Evolutionary conservation across 2,797 vertebrate species (phyloP).

Genomic region (Tragelaphus eurycerus): DNA sequence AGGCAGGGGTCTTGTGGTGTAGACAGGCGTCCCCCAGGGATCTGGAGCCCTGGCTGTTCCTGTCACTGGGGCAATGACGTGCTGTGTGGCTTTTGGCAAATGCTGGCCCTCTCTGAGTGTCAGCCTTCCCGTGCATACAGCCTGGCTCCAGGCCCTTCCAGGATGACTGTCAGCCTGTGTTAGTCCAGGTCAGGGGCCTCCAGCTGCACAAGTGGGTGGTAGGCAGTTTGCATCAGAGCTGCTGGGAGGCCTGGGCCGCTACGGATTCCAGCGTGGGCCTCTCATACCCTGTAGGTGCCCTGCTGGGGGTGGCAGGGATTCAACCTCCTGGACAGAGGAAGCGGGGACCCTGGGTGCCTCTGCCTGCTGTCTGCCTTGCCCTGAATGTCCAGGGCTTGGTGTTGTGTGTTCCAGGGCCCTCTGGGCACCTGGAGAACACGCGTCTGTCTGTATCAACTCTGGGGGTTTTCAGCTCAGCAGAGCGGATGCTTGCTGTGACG

Average conservation of each 20-base stretch:
- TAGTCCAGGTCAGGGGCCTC: neutral
- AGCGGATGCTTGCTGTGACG: rapidly evolving
- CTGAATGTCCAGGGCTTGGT: neutral
- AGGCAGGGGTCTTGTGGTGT: neutral
- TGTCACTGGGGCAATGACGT: rapidly evolving
- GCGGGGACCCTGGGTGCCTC: neutral
- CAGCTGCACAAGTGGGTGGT: rapidly evolving
- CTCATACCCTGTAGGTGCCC: rapidly evolving
- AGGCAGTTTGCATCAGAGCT: neutral
- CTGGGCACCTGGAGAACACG: rapidly evolving
- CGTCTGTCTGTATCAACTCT: rapidly evolving
- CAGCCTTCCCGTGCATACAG: neutral
- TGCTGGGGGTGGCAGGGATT: too few relatives aligned
- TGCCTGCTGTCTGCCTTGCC: neutral
- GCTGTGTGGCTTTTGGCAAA: neutral
- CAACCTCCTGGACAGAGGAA: neutral
- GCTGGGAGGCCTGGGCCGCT: neutral
- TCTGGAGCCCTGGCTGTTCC: neutral
- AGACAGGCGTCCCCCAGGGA: neutral
- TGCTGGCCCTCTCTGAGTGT: neutral
- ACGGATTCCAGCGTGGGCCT: neutral
- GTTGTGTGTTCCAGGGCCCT: neutral
- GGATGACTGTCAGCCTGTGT: rapidly evolving
- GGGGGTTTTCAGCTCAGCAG: neutral
- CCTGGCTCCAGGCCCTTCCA: neutral